Evolutionary conservation across 2,113 vertebrate genomes (phyloP).

Genomic region (Prochilodus magdalenae): DNA sequence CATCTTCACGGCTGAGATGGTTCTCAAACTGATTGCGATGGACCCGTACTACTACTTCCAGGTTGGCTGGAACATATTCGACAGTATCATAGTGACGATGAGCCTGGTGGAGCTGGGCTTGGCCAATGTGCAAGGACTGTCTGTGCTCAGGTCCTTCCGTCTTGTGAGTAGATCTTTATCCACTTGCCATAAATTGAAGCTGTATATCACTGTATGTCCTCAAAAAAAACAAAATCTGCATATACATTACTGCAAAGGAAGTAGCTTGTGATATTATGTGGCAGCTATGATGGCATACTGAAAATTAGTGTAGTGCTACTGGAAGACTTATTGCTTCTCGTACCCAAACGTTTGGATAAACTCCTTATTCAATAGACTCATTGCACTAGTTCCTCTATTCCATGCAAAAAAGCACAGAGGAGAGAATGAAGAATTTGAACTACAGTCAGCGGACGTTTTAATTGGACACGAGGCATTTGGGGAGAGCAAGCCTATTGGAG

Average conservation of each 20-base stretch:
- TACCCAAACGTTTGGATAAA: not conserved
- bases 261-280: not conserved
- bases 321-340: slow-evolving; percentile 27
- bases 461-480: slow-evolving; percentile 35
- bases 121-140: slow-evolving; percentile 89
- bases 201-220: not conserved
- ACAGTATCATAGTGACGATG: slow-evolving; percentile 94
- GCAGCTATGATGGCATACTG: not conserved
- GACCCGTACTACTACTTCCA: slow-evolving; percentile 95
- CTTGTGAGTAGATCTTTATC: slow-evolving; percentile 77
- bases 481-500: slow-evolving; percentile 47
- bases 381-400: slow-evolving; percentile 43
- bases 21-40: slow-evolving; percentile 91
- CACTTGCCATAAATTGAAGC: not conserved
- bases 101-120: slow-evolving; percentile 92
- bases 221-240: not conserved
- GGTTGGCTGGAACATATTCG: slow-evolving; percentile 96
- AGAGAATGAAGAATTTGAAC: slow-evolving; percentile 43
- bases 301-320: not conserved
- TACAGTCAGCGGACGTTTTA: slow-evolving; percentile 34
- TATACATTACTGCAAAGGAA: not conserved
- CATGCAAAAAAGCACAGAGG: slow-evolving; percentile 37
- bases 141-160: slow-evolving; percentile 93
- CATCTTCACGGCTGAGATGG: slow-evolving; percentile 95
- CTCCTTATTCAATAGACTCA: slow-evolving; percentile 12